phyloP scores from a whole-genome alignment of 2,797 vertebrate genomes.

The Chaunax sp. region DNA sequence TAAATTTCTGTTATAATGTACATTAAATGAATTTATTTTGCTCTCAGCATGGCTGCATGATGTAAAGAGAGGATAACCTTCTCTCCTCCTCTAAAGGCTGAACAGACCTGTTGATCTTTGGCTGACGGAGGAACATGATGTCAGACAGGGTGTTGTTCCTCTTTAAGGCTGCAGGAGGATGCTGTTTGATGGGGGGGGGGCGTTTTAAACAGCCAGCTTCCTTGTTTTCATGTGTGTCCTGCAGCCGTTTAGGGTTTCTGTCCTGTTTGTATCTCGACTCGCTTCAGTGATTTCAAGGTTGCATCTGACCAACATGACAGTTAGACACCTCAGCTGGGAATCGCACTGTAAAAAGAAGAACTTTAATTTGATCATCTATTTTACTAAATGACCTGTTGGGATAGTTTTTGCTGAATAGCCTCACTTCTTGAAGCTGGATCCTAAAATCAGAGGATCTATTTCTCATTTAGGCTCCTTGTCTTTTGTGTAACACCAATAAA shows the following conservation, averaged over 20 bases:
- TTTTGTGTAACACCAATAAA: too few species aligned
- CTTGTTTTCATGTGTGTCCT: constrained; percentile 22
- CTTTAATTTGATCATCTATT: not conserved
- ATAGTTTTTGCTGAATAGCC: too few species aligned
- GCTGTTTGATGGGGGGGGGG: constrained; percentile 8
- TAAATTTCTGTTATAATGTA: too few species aligned
- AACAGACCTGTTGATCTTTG: too few species aligned
- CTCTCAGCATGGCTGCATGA: too few species aligned
- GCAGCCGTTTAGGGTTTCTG: constrained; percentile 22
- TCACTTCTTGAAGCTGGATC: too few species aligned
- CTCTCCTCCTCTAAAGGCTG: too few species aligned
- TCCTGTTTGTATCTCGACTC: constrained; percentile 16
- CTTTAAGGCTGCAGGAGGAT: constrained; percentile 14
- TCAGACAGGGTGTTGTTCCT: constrained; percentile 18
- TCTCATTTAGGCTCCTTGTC: too few species aligned
- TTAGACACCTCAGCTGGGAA: constrained; percentile 26
- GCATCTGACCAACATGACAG: constrained; percentile 12
- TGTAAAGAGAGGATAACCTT: too few species aligned
- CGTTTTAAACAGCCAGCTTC: constrained; percentile 34
- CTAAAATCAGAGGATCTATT: too few species aligned
- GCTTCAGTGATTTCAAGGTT: constrained; percentile 18
- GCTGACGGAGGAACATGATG: not conserved
- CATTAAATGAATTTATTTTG: too few species aligned
- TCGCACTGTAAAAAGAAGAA: not conserved
- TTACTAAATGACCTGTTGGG: too few species aligned